Percentiles rank a stretch among this genome's conserved stretches.
Conservation (phyloP, 2,888 invertebrate species). For the Nasonia oneida region DNA sequence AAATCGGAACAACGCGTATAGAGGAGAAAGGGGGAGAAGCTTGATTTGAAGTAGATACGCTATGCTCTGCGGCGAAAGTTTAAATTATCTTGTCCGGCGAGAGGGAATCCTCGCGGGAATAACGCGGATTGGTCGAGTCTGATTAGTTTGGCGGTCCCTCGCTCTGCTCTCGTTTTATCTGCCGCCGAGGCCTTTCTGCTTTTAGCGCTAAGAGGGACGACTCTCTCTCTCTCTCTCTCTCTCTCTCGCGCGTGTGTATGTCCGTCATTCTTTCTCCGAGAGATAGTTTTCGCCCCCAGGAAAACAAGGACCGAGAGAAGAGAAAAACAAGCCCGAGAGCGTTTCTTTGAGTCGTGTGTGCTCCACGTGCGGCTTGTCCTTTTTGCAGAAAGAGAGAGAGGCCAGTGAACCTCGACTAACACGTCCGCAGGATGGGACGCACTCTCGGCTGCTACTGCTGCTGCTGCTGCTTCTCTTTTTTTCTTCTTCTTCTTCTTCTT, state of each 20-base stretch:
- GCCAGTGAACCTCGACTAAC: slow-evolving; percentile 46
- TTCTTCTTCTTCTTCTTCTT: background rate
- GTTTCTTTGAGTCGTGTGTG: slow-evolving; percentile 47
- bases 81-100: slow-evolving; percentile 75
- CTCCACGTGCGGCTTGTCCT: background rate
- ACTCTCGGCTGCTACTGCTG: background rate
- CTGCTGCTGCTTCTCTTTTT: background rate
- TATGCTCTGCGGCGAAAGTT: slow-evolving; percentile 70
- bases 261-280: background rate
- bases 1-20: slow-evolving; percentile 22
- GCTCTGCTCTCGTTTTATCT: slow-evolving; percentile 17
- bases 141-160: slow-evolving; percentile 74
- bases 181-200: background rate
- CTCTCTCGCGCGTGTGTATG: background rate
- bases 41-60: slow-evolving; percentile 64
- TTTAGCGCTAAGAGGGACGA: background rate
- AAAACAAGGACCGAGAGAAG: slow-evolving; percentile 28
- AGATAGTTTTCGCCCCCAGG: slow-evolving; percentile 38
- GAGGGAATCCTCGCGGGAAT: slow-evolving; percentile 67
- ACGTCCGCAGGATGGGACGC: slow-evolving; percentile 32
- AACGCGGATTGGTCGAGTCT: slow-evolving; percentile 75
- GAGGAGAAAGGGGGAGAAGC: background rate
- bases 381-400: background rate
- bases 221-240: background rate
- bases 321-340: slow-evolving; percentile 33